Conservation (phyloP, 2,113 vertebrate genomes). For the Aegotheles bennettii region DNA sequence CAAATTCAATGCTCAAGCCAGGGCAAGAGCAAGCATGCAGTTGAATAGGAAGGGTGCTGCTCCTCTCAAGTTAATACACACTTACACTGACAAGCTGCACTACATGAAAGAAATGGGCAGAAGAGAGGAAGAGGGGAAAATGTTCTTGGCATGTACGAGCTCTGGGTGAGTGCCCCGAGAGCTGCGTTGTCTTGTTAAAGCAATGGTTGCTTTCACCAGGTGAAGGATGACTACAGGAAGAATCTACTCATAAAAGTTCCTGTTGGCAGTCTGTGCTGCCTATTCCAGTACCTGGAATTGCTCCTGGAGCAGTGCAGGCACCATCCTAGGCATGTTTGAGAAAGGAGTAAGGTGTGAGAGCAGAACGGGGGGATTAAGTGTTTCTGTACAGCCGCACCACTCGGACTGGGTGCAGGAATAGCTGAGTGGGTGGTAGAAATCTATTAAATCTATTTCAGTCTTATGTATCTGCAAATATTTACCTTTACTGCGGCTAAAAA, state of each 20-base stretch:
- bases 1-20: background rate
- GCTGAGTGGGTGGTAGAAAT: rapidly evolving
- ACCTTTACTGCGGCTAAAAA: slow-evolving; percentile 96
- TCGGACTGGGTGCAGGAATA: rapidly evolving
- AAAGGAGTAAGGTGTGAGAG: background rate
- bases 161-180: background rate
- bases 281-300: rapidly evolving
- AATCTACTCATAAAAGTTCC: background rate
- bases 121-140: background rate
- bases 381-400: rapidly evolving
- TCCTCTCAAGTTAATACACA: background rate
- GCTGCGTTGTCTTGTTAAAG: background rate
- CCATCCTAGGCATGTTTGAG: rapidly evolving
- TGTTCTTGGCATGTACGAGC: background rate
- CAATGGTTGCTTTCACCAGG: background rate
- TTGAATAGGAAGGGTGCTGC: background rate
- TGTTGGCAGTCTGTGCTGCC: rapidly evolving
- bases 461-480: slow-evolving; percentile 32
- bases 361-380: rapidly evolving
- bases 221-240: rapidly evolving
- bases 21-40: background rate
- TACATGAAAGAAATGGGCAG: background rate
- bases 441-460: background rate
- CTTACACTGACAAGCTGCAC: background rate
- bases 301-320: background rate